Conservation (phyloP, 92 coral and sea anemone genomes). For the Umimayanthus kanabou region DNA sequence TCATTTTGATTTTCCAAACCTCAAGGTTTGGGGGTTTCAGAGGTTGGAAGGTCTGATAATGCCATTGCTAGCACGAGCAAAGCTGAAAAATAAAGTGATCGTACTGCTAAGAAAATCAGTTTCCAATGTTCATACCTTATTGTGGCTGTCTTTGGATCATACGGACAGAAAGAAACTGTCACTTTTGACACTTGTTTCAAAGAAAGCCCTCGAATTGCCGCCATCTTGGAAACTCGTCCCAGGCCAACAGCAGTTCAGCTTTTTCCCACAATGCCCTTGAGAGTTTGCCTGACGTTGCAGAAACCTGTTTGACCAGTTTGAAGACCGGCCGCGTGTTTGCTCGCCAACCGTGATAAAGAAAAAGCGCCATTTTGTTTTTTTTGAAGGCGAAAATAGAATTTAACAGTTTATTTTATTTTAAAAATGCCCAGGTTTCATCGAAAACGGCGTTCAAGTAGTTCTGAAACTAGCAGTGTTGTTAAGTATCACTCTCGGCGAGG, state of each 20-base stretch:
- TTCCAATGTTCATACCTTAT: conserved; percentile 63
- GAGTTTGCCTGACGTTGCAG: background rate
- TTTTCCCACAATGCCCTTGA: conserved; percentile 16
- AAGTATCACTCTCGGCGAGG: conserved; percentile 67
- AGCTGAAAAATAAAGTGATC: too few relatives aligned
- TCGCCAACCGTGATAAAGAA: background rate
- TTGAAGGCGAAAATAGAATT: background rate
- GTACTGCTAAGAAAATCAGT: too few relatives aligned
- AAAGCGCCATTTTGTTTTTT: conserved; percentile 50
- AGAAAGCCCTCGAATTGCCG: conserved; percentile 85
- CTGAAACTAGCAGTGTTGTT: conserved; percentile 56
- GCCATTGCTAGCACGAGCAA: too few relatives aligned
- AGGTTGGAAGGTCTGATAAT: too few relatives aligned
- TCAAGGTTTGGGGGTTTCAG: too few relatives aligned
- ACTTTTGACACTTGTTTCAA: conserved; percentile 84
- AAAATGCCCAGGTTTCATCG: conserved; percentile 81
- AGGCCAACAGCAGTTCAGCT: background rate
- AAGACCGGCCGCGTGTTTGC: background rate
- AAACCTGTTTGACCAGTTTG: conserved; percentile 63
- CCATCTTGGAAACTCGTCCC: conserved; percentile 72
- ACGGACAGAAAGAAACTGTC: conserved; percentile 86
- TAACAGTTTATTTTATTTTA: conserved; percentile 38
- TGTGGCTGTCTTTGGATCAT: conserved; percentile 82
- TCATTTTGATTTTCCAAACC: too few relatives aligned
- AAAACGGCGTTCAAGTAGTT: conserved; percentile 69